Percentiles rank a stretch among this genome's conserved stretches.
Evolutionary conservation across 2,888 invertebrate genomes (phyloP).

Genomic region (Ametastegia equiseti): DNA sequence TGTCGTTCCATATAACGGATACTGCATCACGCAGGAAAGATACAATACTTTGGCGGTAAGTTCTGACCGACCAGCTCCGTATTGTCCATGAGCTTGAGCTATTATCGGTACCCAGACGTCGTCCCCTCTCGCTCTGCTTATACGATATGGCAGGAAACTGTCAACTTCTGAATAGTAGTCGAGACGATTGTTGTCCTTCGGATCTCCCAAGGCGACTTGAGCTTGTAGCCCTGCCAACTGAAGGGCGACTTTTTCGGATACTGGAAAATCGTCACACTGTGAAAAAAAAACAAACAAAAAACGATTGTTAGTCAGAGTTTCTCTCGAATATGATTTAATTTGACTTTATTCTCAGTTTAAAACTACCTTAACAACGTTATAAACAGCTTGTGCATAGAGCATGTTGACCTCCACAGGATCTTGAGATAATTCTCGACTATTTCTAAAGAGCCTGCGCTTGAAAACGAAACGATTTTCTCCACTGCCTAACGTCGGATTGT

Average conservation of each 20-base stretch:
- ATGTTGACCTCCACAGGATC: constrained; percentile 97
- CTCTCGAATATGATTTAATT: too few relatives aligned
- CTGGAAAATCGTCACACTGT: constrained; percentile 95
- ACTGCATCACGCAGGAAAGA: constrained; percentile 97
- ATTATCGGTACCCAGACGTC: constrained; percentile 93
- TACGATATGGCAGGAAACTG: constrained; percentile 91
- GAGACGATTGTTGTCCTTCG: constrained; percentile 85
- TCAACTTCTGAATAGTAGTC: constrained; percentile 95
- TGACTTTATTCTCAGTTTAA: background rate
- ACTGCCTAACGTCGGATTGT: constrained; percentile 84
- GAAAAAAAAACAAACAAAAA: constrained; percentile 57
- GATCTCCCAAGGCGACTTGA: constrained; percentile 95
- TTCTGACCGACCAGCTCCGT: constrained; percentile 94
- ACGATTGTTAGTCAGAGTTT: background rate
- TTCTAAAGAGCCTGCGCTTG: constrained; percentile 92
- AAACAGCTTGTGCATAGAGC: constrained; percentile 96
- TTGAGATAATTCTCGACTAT: constrained; percentile 92
- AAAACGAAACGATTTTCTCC: constrained; percentile 96
- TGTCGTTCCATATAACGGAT: constrained; percentile 93
- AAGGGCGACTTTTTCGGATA: constrained; percentile 95
- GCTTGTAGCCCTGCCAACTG: constrained; percentile 96
- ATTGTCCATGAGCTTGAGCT: constrained; percentile 92
- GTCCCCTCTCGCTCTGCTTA: constrained; percentile 86
- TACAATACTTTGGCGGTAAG: constrained; percentile 95
- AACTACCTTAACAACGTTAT: constrained; percentile 93